Base-by-base conservation (phyloP, 2,888 invertebrate genomes). In the Epsilonema sp. region DNA sequence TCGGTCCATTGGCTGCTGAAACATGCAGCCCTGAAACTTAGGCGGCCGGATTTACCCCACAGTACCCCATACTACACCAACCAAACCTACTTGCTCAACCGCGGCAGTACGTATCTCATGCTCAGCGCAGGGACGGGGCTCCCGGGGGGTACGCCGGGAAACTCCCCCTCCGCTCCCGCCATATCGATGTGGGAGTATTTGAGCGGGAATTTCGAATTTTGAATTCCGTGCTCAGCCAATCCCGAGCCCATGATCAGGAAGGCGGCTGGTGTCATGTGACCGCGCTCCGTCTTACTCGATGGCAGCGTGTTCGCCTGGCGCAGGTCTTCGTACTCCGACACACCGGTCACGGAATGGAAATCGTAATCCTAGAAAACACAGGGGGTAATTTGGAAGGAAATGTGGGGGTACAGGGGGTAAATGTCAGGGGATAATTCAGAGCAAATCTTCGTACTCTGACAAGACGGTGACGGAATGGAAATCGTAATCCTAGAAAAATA, bases 221-320 rank as follows among this genome's bases (percentile, higher is more conserved):
- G 73, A 37, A 74, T 65, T 13, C 80, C 80, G 59, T 80, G 76
- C 69, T 78, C 75, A 57, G 80, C 77, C 55, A 89, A 70, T 2
- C 82, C 85, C 16, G 84, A 77, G 22, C 78, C 77, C 63, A 77
- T 71, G 56, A 85, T 76, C 60, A 89, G 72, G 68, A 89, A 89
- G 23, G 81, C 86, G 26, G 78, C 79, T 0, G 87, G 85, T 49
- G 75, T 75, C 70, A 80, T 79, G 65, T 84, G 84, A 13, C 87
- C 87, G 53, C 87, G 74, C n/a, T 77, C 70, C 42, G 76, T 75
- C 52, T 71, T 69, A 2, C 74, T 69, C 2, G 80, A 81, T 1
- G 80, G 74, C 36, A 66, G 61, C 58, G 75, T 77, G 61, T 75
- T 76, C 49, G 78, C 75, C 67, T 87, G 87, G 42, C 79, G 68